A percentile compares a stretch with the other conserved stretches of the same genome.
Evolutionary conservation across 2,113 vertebrate genomes (phyloP).

Genomic region (Myrmophylax atrothorax): DNA sequence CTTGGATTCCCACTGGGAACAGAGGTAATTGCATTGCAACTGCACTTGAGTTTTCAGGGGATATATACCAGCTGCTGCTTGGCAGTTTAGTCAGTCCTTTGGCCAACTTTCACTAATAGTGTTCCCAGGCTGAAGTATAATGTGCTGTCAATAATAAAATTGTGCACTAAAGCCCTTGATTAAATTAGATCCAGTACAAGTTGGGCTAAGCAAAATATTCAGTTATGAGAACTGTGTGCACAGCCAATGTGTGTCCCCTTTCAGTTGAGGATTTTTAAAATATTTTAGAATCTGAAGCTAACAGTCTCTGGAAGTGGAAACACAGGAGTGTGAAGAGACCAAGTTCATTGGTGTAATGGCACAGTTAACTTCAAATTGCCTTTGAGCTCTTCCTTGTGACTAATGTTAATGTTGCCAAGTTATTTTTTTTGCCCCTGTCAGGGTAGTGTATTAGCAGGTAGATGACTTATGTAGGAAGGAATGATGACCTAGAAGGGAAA

Average conservation of each 20-base stretch:
- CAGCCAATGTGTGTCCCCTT: not conserved
- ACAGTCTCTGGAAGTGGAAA: not conserved
- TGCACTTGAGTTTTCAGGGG: constrained; percentile 1
- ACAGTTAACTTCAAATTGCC: not conserved
- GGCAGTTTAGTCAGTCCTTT: not conserved
- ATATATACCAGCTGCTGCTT: not conserved
- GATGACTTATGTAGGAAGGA: not conserved
- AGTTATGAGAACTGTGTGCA: not conserved
- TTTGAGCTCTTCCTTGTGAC: not conserved
- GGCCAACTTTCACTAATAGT: not conserved
- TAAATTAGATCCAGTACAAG: not conserved
- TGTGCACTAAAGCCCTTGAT: not conserved
- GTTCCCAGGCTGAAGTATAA: not conserved
- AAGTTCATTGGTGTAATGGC: not conserved
- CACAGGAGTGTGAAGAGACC: not conserved
- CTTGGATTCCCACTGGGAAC: not conserved
- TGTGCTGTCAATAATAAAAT: not conserved
- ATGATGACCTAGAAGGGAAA: not conserved
- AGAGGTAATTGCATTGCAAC: not conserved
- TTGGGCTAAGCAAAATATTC: not conserved
- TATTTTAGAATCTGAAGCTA: not conserved
- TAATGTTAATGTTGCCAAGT: not conserved
- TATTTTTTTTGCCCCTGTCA: not conserved
- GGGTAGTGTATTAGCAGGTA: not conserved
- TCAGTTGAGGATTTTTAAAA: not conserved